Conservation (phyloP, 2,113 vertebrate species). For the Reinhardtius hippoglossoides region DNA sequence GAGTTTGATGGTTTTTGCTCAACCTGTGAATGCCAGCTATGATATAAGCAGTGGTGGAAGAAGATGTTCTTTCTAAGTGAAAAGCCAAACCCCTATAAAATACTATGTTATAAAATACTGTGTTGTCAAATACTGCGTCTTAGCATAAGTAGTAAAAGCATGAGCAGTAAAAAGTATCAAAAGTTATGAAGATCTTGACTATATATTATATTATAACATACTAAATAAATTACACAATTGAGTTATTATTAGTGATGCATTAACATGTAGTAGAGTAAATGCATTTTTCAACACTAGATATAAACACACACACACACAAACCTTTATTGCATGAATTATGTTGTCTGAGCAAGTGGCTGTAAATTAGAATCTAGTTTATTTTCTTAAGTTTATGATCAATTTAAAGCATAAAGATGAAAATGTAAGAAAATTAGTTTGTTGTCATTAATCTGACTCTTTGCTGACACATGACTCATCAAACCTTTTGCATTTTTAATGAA, state of each 20-base stretch:
- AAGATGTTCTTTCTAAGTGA: neutral
- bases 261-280: neutral
- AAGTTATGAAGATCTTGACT: neutral
- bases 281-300: no score
- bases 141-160: no score
- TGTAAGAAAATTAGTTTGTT: no score
- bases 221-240: neutral
- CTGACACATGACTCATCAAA: no score
- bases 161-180: neutral
- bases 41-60: neutral
- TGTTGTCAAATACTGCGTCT: neutral
- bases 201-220: neutral
- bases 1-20: slow-evolving; percentile 7
- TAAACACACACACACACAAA: neutral
- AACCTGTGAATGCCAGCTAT: slow-evolving; percentile 5
- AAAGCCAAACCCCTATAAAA: neutral
- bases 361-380: no score
- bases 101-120: neutral
- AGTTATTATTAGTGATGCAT: neutral
- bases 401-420: no score
- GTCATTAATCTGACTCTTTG: no score
- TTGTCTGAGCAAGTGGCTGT: neutral
- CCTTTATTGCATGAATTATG: neutral
- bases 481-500: neutral
- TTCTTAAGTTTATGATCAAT: no score